These are phyloP conservation scores for Prolemur simus DNA, from an alignment of 2,113 vertebrate genomes.

Conservation along the genomic window DNA sequence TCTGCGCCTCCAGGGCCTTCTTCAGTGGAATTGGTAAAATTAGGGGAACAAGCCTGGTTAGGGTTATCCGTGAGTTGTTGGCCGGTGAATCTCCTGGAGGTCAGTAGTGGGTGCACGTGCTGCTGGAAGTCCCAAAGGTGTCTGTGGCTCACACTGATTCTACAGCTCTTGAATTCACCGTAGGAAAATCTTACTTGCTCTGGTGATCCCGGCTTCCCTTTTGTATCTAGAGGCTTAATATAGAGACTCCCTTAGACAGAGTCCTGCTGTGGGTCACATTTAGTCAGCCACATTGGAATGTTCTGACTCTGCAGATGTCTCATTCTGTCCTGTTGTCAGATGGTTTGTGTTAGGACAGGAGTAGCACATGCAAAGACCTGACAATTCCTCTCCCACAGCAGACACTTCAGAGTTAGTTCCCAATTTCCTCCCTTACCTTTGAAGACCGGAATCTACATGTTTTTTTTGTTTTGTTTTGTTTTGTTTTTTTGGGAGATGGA, in stretches of 20 bases:
- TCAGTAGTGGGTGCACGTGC: accelerated
- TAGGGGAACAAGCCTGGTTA: neutral
- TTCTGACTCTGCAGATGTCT: neutral
- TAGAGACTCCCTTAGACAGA: neutral
- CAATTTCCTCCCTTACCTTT: neutral
- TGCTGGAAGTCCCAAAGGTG: accelerated
- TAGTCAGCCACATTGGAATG: neutral
- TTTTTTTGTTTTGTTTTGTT: too few relatives aligned
- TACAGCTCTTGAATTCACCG: neutral
- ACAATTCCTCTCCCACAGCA: neutral
- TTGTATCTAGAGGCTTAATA: neutral
- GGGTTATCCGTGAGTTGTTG: neutral
- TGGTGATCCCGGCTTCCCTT: neutral
- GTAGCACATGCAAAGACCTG: neutral
- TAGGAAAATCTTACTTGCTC: neutral
- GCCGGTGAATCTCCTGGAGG: neutral
- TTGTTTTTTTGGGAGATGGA: too few relatives aligned
- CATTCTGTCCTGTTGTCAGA: neutral
- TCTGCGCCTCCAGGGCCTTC: neutral
- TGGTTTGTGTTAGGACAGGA: neutral
- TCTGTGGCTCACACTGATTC: neutral
- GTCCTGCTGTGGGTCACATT: neutral
- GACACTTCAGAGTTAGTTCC: neutral
- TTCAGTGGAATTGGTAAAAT: neutral
- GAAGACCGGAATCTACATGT: neutral